A percentile compares a stretch with the other conserved stretches of the same genome.
Evolutionary conservation across 2,113 vertebrate species (phyloP).

Genomic region (Megaleporinus macrocephalus): DNA sequence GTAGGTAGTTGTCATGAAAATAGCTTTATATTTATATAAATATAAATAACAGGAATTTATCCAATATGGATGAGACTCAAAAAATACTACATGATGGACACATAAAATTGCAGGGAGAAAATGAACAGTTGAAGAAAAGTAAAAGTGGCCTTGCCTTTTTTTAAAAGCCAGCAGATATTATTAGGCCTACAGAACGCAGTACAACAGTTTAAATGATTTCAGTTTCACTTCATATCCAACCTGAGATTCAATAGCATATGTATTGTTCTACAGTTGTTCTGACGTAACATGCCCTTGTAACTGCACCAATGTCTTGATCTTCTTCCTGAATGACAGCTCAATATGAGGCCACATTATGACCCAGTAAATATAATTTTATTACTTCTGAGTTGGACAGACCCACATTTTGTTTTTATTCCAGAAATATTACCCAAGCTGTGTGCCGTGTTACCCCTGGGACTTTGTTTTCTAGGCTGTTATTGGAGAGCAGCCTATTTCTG

Average conservation of each 20-base stretch:
- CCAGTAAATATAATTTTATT: neutral
- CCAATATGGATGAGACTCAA: neutral
- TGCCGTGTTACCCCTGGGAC: neutral
- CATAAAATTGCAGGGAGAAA: neutral
- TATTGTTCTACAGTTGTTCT: neutral
- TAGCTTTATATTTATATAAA: neutral
- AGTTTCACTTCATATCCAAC: neutral
- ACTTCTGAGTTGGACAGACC: neutral
- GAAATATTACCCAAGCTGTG: neutral
- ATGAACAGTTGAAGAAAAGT: neutral
- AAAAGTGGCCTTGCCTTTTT: too few relatives aligned
- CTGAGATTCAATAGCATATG: neutral
- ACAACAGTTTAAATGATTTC: neutral
- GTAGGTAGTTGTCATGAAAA: too few relatives aligned
- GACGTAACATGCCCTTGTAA: neutral
- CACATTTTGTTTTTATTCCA: neutral
- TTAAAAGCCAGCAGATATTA: neutral
- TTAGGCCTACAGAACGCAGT: neutral
- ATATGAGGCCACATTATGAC: neutral
- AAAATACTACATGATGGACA: neutral
- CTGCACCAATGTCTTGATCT: slow-evolving; percentile 5
- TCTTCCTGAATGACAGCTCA: neutral
- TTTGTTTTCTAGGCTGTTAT: neutral
- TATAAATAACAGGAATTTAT: neutral
- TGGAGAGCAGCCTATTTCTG: neutral